A percentile compares a stretch with the other conserved stretches of the same genome.
These are phyloP conservation scores for Alca torda DNA, from an alignment of 2,797 vertebrate species.

Conservation along the genomic window DNA sequence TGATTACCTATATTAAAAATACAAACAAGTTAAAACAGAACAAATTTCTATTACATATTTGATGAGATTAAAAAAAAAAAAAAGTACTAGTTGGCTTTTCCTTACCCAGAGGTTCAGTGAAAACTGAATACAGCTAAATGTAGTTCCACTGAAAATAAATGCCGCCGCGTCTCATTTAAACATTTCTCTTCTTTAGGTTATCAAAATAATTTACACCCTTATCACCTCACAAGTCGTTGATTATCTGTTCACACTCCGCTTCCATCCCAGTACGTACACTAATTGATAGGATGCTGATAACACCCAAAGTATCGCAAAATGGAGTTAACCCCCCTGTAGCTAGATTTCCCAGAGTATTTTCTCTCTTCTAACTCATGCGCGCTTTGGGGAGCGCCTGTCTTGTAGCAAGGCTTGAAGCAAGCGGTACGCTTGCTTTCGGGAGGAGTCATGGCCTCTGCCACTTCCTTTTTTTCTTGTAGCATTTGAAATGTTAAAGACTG, in stretches of 20 bases:
- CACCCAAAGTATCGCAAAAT: neutral
- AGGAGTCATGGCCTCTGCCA: neutral
- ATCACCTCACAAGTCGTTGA: neutral
- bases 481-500: neutral
- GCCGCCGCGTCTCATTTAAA: neutral
- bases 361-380: neutral
- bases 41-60: neutral
- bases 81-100: neutral
- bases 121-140: neutral
- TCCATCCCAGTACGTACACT: neutral
- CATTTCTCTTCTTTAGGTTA: neutral
- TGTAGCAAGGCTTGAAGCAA: neutral
- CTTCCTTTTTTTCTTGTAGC: neutral
- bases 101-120: neutral
- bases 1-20: conserved; percentile 87
- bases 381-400: neutral
- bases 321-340: neutral
- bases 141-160: neutral
- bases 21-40: conserved; percentile 24
- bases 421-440: neutral
- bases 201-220: neutral
- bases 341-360: neutral
- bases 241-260: neutral
- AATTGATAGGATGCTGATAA: neutral
- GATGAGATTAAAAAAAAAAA: neutral